Evolutionary conservation across 2,113 vertebrate species (phyloP), one percentile per base, ranked within the genome.

Genomic region (Tenebrosternarchus preto): DNA sequence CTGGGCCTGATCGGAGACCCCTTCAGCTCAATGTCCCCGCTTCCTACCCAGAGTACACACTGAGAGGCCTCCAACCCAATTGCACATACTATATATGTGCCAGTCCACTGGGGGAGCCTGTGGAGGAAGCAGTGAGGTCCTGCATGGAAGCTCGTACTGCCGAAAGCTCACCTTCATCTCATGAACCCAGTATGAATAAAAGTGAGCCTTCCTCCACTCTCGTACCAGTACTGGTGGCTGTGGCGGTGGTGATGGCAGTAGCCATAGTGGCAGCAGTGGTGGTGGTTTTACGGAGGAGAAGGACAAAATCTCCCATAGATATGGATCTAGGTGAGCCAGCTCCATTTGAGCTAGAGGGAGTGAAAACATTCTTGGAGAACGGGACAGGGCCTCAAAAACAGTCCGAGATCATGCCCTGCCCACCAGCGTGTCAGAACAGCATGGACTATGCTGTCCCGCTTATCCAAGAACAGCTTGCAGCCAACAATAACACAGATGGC

Each of bases 51-150:
- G 94, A 97, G 73, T 99, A 98, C 82, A 96, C 93, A 0, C 94
- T 99, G 61, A 91, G 95, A 50, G 96, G 95, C 0, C 90, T 99
- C 80, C 90, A 86, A 27, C 95, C 97, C 67, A 98, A 99, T 68
- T 95, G 94, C 81, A 97, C 97, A 33, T 99, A 99, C 78, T 88
- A 88, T 0, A 78, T 99, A 74, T 99, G 97, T 67, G 92, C 94
- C 0, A 94, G 93, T 86, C 92, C 95, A 0, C 86, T 97, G 57
- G 93, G 93, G 1, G 91, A 93, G 3, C 87, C 19, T 27, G 82
- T 61, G 19, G 73, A 82, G 16, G 39, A 77, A 1, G 81, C 80
- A 0, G 89, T 94, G 69, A 92, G 93, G 56, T 91, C 93, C 82
- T 99, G 98, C 0, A 92, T 94, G 0, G 94, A 97, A 86, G 95